Percentiles rank a stretch among this genome's conserved stretches.
Conservation (phyloP, 2,888 invertebrate species). For the Ectemnius cavifrons region DNA sequence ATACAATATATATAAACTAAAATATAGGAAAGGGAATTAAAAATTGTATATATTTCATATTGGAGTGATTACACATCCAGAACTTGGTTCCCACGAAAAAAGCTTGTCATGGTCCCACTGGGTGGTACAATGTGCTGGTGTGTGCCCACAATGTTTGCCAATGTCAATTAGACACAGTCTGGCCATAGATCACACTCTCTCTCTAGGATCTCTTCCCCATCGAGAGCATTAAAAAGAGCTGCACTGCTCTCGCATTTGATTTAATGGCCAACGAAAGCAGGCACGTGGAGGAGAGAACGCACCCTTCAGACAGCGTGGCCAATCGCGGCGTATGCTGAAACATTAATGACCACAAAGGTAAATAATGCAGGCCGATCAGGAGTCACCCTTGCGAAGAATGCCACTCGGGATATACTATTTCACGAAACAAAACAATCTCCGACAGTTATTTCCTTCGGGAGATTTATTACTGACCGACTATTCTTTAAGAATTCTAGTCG, state of each 20-base stretch:
- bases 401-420: too few relatives aligned
- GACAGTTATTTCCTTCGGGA: too few relatives aligned
- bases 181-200: constrained; percentile 25
- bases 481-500: too few relatives aligned
- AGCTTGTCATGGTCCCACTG: too few relatives aligned
- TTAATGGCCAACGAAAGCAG: constrained; percentile 20
- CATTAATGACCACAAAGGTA: constrained; percentile 25
- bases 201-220: constrained; percentile 8
- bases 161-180: constrained; percentile 35
- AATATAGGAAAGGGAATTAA: too few relatives aligned
- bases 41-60: too few relatives aligned
- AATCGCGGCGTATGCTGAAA: constrained; percentile 19
- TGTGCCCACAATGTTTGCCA: constrained; percentile 18
- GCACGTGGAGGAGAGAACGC: neutral
- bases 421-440: too few relatives aligned
- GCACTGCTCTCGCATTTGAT: neutral
- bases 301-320: constrained; percentile 10
- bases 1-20: too few relatives aligned
- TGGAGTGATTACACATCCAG: too few relatives aligned
- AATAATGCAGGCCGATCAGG: constrained; percentile 23
- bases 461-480: too few relatives aligned
- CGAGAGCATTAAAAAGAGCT: constrained; percentile 36
- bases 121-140: too few relatives aligned
- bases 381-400: constrained; percentile 5
- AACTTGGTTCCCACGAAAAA: too few relatives aligned